Evolutionary conservation across 1,140 invertebrate genomes (phyloP), one percentile per base, ranked within the genome.

Genomic region (Drosophila kikkawai): DNA sequence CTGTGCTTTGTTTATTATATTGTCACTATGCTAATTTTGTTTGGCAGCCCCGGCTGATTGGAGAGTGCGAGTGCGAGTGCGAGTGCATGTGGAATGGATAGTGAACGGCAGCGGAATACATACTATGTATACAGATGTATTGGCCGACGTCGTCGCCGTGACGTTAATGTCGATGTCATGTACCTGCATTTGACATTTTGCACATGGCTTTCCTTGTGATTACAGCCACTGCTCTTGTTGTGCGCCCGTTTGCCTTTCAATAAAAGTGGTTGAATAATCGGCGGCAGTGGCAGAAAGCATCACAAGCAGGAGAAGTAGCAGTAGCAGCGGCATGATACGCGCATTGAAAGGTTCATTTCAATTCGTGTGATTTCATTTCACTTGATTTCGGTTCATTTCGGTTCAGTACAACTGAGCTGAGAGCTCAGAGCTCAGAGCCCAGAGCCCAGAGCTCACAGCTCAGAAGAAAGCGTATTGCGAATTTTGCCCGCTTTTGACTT

Each of bases 251-350:
- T 81, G 83, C 67, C 84, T 88, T 88, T 88, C 84, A 88, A 90
- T 90, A 84, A 80, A 87, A 88, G 75, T 87, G 80, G 84, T 88
- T 88, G 85, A 90, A 88, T 88, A 88, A 87, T 87, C 83, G 74
- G 45, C 75, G 67, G 37, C 69, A 64, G 47, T 48, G 66, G 50
- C 75, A 80, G 67, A 71, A 60, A 59, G 22, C 65, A 71, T 70
- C 68, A 70, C 50, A 47, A 57, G 26, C 56, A 64, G 37, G 19
- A 63, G 32, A 41, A 60, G 41, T 36, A 37, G 50, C 51, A 71
- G 55, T 15, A 15, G 48, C 39, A 53, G 48, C 67, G 48, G 53
- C 48, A 42, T 48, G 65, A 68, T 82, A 78, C 61, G 79, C 65
- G 75, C 84, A 66, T 68, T 71, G 80, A 84, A 88, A 88, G 69